A percentile compares a stretch with the other conserved stretches of the same genome.
Conservation (phyloP, 2,888 invertebrate species). For the Cryptus viduatorius region DNA sequence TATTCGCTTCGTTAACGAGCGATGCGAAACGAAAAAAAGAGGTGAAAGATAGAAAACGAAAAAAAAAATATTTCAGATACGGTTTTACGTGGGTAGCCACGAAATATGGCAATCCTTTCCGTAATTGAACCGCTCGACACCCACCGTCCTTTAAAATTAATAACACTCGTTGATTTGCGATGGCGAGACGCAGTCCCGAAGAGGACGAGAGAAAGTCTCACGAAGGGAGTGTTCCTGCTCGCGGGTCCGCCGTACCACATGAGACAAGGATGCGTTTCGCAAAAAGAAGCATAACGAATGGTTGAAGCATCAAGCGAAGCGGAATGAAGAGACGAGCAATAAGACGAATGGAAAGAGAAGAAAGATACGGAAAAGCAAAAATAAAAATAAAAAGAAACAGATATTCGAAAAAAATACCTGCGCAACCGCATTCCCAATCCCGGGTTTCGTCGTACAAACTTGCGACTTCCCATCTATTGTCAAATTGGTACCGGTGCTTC, state of each 20-base stretch:
- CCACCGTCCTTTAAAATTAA: neutral
- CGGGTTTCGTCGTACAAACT: neutral
- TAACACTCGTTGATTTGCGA: neutral
- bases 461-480: constrained; percentile 10
- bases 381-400: neutral
- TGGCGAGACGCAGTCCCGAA: neutral
- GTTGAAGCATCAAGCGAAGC: neutral
- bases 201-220: neutral
- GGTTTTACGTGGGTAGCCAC: neutral
- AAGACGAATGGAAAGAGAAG: neutral
- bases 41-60: neutral
- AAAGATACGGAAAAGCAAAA: neutral
- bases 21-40: neutral
- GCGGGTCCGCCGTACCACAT: neutral
- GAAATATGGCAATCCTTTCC: neutral
- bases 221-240: neutral
- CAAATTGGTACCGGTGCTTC: neutral
- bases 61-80: constrained; percentile 6
- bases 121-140: neutral
- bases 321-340: neutral
- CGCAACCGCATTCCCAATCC: constrained; percentile 23
- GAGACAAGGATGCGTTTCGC: neutral
- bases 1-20: neutral
- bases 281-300: neutral
- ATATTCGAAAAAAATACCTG: constrained; percentile 15